Base-by-base conservation (phyloP, 2,113 vertebrate genomes). In the Lota lota region DNA sequence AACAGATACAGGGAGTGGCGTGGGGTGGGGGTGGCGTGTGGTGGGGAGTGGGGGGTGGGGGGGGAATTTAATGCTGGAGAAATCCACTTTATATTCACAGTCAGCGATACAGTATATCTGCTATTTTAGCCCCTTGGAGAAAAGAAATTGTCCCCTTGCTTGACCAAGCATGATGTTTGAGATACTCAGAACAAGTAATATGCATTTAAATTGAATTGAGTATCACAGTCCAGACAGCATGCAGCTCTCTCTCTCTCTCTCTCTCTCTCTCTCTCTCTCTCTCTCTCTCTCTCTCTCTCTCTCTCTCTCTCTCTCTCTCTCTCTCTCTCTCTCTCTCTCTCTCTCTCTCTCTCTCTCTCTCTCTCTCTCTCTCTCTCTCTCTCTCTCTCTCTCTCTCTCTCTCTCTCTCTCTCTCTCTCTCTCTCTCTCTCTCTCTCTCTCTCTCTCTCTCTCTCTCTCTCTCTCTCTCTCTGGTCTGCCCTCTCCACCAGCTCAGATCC, bases 161-260 rank as follows among this genome's bases (percentile, higher is more conserved):
- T 86, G 88, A 87, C 86, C 88, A 81, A 88, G 88, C 85, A 80
- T 87, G 88, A 87, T 88, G 86, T 76, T 82, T 73, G 85, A 84
- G 87, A 89, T 87, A 86, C 83, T 87, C 85, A 67, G 85, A 86
- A 87, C 83, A 87, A 88, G 88, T 89, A 86, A 90, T 90, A 90
- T 88, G 86, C 87, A 89, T 90, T 87, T 86, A 84, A 88, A 82
- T 89, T 87, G 80, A 80, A 88, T 85, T 85, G 84, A 83, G 87
- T 81, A 76, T 83, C 83, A 82, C 83, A 79, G 73, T 63, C 59
- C 74, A 73, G 84, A 86, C 85, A 76, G 50, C 56, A 72, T 64
- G 10, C 80, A 76, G 76, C 76, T 85, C 81, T 82, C 40, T 47
- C 7, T 47, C 40, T 47, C 28, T 33, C 28, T 33, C 28, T 7